phyloP scores from a whole-genome alignment of 2,888 invertebrate genomes.

The Sturmia bella region DNA sequence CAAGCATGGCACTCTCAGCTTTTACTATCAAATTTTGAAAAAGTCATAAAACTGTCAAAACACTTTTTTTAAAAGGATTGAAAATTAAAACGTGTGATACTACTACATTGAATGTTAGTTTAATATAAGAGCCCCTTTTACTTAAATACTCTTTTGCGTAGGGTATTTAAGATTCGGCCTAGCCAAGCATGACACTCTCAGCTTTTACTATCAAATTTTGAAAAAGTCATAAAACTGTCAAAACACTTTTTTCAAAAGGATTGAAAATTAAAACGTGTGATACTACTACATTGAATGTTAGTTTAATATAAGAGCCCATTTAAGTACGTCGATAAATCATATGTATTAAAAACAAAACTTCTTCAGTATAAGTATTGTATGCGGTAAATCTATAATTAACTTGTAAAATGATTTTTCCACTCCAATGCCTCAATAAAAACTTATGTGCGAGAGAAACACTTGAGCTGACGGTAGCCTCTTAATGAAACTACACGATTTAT shows the following conservation, averaged over 20 bases:
- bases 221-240: too few relatives aligned
- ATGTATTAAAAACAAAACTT: conserved; percentile 18
- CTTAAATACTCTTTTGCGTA: too few relatives aligned
- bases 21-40: too few relatives aligned
- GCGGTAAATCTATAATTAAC: conserved; percentile 53
- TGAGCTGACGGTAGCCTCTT: background rate
- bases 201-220: too few relatives aligned
- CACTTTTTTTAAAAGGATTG: background rate
- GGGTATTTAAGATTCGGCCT: too few relatives aligned
- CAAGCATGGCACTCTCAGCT: too few relatives aligned
- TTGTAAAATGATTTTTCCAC: conserved; percentile 55
- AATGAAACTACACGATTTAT: background rate
- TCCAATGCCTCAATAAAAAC: conserved; percentile 31
- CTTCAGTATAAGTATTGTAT: conserved; percentile 23
- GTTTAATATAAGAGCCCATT: conserved; percentile 17
- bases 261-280: background rate
- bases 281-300: conserved; percentile 10
- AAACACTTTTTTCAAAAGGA: background rate
- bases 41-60: too few relatives aligned
- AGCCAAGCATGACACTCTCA: too few relatives aligned
- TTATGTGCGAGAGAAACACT: conserved; percentile 5
- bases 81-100: background rate
- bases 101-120: conserved; percentile 13
- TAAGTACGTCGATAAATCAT: conserved; percentile 13
- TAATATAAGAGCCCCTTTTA: conserved; percentile 17